Evolutionary conservation across 1,140 invertebrate genomes (phyloP), one percentile per base, ranked within the genome.

Genomic region (Sarcophaga bullata): DNA sequence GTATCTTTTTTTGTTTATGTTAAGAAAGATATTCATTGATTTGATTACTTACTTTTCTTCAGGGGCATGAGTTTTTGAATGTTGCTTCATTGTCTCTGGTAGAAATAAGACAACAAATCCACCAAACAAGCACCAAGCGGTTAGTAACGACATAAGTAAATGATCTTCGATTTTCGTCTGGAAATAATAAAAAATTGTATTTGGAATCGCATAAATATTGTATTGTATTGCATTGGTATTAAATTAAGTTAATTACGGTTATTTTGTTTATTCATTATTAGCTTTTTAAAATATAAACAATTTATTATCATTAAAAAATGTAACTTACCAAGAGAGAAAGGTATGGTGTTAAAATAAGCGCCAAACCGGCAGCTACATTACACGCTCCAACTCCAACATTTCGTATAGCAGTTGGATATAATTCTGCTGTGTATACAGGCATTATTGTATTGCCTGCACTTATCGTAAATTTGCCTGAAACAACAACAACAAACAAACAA

Each of bases 371-470:
- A 15, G 94, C 91, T 58, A 94, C 91, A 87, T 95, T 95, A 85
- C 93, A 94, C 3, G 93, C 93, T 3, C 94, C 94, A 9, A 95
- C 94, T 10, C 94, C 94, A 62, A 95, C 91, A 86, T 95, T 95
- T 81, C 94, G 92, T 84, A 95, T 93, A 68, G 94, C 91, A 3
- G 94, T 95, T 3, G 94, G 94, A 90, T 94, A 95, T 6, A 95
- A 88, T 88, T 95, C 94, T 3, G 94, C 94, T 3, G 94, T 95
- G 85, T 93, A 95, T 10, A 95, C 94, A 0, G 94, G 94, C 90
- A 95, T 91, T 82, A 95, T 93, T 84, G 94, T 94, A 85, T 95
- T 95, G 2, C 93, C 93, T 3, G 93, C 92, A 54, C 93, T 93
- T 47, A 95, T 93, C 5, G 93, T 92, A 85, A 95, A 94, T 89